A percentile compares a stretch with the other conserved stretches of the same genome.
Evolutionary conservation across 2,113 vertebrate genomes (phyloP).

Genomic region (Phalacrocorax carbo): DNA sequence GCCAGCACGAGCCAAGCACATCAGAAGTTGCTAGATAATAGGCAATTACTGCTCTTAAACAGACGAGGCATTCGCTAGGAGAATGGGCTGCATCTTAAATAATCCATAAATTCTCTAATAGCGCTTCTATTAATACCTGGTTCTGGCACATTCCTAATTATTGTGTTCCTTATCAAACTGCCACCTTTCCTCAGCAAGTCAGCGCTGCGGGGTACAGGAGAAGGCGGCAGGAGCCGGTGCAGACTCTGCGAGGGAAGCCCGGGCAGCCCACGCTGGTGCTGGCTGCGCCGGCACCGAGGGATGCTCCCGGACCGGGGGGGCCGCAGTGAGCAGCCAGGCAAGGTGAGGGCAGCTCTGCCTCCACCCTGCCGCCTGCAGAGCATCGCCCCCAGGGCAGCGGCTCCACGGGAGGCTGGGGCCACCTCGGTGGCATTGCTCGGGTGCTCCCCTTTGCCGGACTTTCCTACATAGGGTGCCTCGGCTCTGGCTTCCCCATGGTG

Average conservation of each 20-base stretch:
- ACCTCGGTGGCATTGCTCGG: background rate
- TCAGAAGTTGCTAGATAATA: conserved; percentile 64
- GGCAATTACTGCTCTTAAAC: conserved; percentile 72
- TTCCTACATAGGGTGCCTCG: rapidly evolving
- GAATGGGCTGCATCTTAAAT: conserved; percentile 61
- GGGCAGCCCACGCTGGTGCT: rapidly evolving
- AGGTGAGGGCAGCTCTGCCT: background rate
- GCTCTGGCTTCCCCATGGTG: rapidly evolving
- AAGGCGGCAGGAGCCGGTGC: background rate
- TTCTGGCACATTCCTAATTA: conserved; percentile 63
- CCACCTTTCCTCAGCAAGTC: background rate
- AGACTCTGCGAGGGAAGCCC: background rate
- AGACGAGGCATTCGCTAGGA: conserved; percentile 37
- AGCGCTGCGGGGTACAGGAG: background rate
- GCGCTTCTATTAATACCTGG: conserved; percentile 64
- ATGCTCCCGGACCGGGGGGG: background rate
- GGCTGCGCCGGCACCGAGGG: background rate
- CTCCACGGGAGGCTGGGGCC: background rate
- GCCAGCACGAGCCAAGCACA: conserved; percentile 56
- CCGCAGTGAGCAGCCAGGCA: background rate
- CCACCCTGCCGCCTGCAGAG: too few relatives aligned
- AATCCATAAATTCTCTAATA: conserved; percentile 60
- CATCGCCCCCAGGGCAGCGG: background rate
- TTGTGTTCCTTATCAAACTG: conserved; percentile 26
- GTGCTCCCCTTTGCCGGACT: background rate